Conservation (phyloP, 1,140 invertebrate species). For the Bursaphelenchus mucronatus region DNA sequence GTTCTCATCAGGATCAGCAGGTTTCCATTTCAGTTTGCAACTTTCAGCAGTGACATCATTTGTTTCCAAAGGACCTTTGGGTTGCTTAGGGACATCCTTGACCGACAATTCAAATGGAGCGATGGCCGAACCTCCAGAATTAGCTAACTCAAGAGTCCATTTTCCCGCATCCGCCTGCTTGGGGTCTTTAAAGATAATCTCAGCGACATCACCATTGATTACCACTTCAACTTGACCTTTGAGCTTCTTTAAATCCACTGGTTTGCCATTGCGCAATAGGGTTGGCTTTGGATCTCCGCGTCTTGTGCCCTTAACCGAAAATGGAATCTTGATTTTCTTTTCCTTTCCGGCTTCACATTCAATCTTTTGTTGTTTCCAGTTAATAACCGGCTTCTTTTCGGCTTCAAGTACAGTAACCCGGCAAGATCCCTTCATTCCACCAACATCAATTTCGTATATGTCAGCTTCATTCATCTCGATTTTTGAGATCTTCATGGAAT, state of each 20-base stretch:
- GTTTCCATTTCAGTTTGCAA: conserved; percentile 85
- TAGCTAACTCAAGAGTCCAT: conserved; percentile 56
- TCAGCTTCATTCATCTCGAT: conserved; percentile 61
- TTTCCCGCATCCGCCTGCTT: conserved; percentile 55
- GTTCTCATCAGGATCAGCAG: conserved; percentile 75
- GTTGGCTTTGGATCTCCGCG: conserved; percentile 58
- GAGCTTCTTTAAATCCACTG: conserved; percentile 53
- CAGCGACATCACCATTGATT: conserved; percentile 57
- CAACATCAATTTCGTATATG: conserved; percentile 58
- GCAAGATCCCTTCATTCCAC: conserved; percentile 51
- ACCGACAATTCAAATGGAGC: conserved; percentile 58
- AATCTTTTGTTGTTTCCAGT: conserved; percentile 59
- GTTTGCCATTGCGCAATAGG: conserved; percentile 57
- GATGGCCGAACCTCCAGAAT: conserved; percentile 53
- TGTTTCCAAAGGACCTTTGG: conserved; percentile 75
- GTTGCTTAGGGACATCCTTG: conserved; percentile 53
- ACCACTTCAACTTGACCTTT: conserved; percentile 49
- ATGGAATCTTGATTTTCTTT: conserved; percentile 51
- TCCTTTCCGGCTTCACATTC: conserved; percentile 61
- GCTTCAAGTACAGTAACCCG: conserved; percentile 51
- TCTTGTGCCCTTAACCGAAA: conserved; percentile 57
- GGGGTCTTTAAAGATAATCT: conserved; percentile 61
- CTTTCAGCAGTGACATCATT: conserved; percentile 84
- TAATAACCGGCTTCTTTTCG: conserved; percentile 52
- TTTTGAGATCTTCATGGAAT: conserved; percentile 58